Evolutionary conservation across 2,888 invertebrate genomes (phyloP).

Genomic region (Aphidoletes aphidimyza): DNA sequence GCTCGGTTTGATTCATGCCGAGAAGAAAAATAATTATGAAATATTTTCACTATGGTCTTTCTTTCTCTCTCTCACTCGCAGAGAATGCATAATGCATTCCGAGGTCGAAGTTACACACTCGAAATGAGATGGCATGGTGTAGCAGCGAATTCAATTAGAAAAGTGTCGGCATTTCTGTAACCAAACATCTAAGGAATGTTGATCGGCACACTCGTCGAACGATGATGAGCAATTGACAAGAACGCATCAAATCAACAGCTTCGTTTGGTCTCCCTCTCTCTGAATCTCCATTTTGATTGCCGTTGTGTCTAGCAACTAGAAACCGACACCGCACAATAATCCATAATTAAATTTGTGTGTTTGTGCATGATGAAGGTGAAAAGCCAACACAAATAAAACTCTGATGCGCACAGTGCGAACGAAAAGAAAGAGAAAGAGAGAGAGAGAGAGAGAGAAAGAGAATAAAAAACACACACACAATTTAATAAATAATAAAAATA

Average conservation of each 20-base stretch:
- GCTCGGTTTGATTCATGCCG: background rate
- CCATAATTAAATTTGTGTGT: conserved; percentile 40
- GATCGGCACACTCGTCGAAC: background rate
- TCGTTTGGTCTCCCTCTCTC: background rate
- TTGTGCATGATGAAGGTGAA: conserved; percentile 47
- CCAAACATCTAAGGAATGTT: conserved; percentile 38
- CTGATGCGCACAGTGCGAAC: too few species aligned
- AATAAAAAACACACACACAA: background rate
- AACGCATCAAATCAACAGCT: conserved; percentile 20
- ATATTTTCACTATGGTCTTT: background rate
- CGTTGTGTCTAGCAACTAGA: background rate
- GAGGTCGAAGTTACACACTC: too few species aligned
- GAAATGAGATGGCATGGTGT: conserved; percentile 12
- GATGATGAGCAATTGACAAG: conserved; percentile 45
- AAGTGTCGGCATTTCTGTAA: conserved; percentile 50
- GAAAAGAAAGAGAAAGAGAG: background rate
- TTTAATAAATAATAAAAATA: conserved; percentile 53
- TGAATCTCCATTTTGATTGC: background rate
- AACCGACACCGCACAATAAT: conserved; percentile 47
- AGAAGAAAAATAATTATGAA: background rate
- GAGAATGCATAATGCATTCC: background rate
- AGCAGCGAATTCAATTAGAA: background rate
- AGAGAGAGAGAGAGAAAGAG: background rate
- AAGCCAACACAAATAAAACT: conserved; percentile 35
- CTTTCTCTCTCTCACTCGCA: too few species aligned